A percentile compares a stretch with the other conserved stretches of the same genome.
These are phyloP conservation scores for Boulengeromyrus knoepffleri DNA, from an alignment of 2,113 vertebrate species.

Conservation along the genomic window DNA sequence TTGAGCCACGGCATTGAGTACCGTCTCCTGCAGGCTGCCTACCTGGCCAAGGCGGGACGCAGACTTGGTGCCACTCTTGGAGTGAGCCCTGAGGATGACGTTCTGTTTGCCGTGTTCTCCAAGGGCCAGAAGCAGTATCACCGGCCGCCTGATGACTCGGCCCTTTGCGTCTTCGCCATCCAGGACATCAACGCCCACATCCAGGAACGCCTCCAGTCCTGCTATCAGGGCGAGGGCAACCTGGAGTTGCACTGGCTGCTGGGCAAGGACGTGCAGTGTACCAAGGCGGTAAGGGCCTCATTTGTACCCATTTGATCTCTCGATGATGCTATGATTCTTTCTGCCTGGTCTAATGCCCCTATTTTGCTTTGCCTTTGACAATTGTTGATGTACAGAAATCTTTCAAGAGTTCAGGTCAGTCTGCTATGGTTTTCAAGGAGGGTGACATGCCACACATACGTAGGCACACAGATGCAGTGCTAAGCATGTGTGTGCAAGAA, in stretches of 20 bases:
- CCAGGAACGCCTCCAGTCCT: slow-evolving; percentile 87
- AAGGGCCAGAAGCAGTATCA: slow-evolving; percentile 94
- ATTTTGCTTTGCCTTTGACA: background rate
- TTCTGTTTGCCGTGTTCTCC: slow-evolving; percentile 92
- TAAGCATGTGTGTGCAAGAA: background rate
- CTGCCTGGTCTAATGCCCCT: background rate
- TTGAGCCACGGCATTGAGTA: slow-evolving; percentile 75
- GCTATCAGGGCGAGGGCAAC: slow-evolving; percentile 92
- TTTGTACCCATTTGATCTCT: background rate
- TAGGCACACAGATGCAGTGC: background rate
- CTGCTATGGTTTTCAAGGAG: background rate
- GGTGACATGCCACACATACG: background rate
- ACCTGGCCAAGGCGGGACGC: slow-evolving; percentile 76
- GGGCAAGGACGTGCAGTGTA: slow-evolving; percentile 91
- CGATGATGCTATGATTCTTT: background rate
- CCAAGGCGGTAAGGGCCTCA: slow-evolving; percentile 73
- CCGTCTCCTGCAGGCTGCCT: slow-evolving; percentile 84
- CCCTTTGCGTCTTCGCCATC: slow-evolving; percentile 85
- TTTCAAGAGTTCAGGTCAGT: background rate
- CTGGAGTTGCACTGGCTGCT: slow-evolving; percentile 95
- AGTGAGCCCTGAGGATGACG: slow-evolving; percentile 74
- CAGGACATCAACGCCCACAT: slow-evolving; percentile 76
- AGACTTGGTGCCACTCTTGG: slow-evolving; percentile 76
- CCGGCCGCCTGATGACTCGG: slow-evolving; percentile 78
- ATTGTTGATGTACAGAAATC: background rate